Evolutionary conservation across 2,888 invertebrate species (phyloP).

Genomic region (Plagiodera versicolora): DNA sequence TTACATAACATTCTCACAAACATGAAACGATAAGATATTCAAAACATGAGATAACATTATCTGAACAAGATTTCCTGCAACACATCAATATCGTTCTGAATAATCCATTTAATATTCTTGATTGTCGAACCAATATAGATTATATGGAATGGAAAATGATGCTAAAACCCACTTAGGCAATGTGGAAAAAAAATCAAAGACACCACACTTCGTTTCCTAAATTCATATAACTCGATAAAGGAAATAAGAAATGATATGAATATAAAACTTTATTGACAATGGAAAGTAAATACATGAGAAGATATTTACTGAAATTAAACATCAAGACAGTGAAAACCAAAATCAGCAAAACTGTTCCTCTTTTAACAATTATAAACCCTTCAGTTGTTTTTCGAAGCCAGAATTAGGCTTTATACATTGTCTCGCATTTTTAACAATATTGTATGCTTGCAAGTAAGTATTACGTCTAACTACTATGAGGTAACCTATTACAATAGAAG

Average conservation of each 20-base stretch:
- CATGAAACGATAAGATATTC: too few relatives aligned
- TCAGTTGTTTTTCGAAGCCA: constrained; percentile 75
- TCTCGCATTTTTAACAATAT: constrained; percentile 67
- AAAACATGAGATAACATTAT: too few relatives aligned
- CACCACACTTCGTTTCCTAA: too few relatives aligned
- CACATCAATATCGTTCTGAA: too few relatives aligned
- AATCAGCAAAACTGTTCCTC: constrained; percentile 10
- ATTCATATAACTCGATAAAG: background rate
- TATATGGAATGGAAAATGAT: too few relatives aligned
- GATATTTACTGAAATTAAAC: constrained; percentile 23
- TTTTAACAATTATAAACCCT: constrained; percentile 18
- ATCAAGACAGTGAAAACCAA: constrained; percentile 9
- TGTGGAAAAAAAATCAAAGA: too few relatives aligned
- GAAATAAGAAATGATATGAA: constrained; percentile 5
- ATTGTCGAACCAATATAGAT: too few relatives aligned
- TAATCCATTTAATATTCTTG: too few relatives aligned
- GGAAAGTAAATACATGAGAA: constrained; percentile 27
- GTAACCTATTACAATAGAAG: constrained; percentile 78
- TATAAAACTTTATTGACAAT: constrained; percentile 26
- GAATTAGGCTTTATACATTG: constrained; percentile 76
- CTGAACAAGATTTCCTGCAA: too few relatives aligned
- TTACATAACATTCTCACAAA: too few relatives aligned
- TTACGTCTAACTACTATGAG: constrained; percentile 67
- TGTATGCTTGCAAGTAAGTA: constrained; percentile 66
- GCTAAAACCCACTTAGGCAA: too few relatives aligned